Evolutionary conservation across 2,113 vertebrate genomes (phyloP), one percentile per base, ranked within the genome.

Genomic region (Cyprinodon brontotheroides): DNA sequence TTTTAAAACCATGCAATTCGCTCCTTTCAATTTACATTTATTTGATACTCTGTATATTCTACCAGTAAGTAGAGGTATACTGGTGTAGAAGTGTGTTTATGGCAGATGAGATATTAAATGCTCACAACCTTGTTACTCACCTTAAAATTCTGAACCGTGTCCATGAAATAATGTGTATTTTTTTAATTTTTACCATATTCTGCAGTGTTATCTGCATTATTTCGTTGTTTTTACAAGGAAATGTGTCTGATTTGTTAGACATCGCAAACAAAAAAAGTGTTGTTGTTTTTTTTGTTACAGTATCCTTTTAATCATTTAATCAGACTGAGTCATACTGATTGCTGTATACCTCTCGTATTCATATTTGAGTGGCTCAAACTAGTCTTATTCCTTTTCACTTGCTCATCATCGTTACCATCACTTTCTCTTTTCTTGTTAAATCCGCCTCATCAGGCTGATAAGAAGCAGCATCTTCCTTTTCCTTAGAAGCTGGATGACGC

Each of bases 361-460:
- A n/a, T 57, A 8, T 57, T 14, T 20, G n/a, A 57, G 50, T 57
- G 43, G 43, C 43, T 41, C n/a, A 57, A 20, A n/a, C 20, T n/a
- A 20, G 50, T 57, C 50, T 57, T 6, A 6, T 57, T 57, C 50
- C 17, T n/a, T 57, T 20, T 20, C 50, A n/a, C 50, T 57, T 57
- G 50, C 50, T 20, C 50, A 57, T 57, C 50, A 14, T 57, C 50
- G 17, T 57, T 20, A n/a, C 29, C 64, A 45, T 29, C 40, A 2
- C 68, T 9, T 40, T 45, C 70, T 87, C 61, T 85, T 61, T 6
- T 13, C 74, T 64, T 12, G 78, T 88, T 66, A 72, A 38, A 64
- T 81, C 75, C 78, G 73, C 76, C 74, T 53, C 86, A 62, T 89
- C 82, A 73, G 36, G 74, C 68, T 79, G 83, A 87, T 78, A 47